Evolutionary conservation across 2,113 vertebrate genomes (phyloP).

Genomic region (Channa argus): DNA sequence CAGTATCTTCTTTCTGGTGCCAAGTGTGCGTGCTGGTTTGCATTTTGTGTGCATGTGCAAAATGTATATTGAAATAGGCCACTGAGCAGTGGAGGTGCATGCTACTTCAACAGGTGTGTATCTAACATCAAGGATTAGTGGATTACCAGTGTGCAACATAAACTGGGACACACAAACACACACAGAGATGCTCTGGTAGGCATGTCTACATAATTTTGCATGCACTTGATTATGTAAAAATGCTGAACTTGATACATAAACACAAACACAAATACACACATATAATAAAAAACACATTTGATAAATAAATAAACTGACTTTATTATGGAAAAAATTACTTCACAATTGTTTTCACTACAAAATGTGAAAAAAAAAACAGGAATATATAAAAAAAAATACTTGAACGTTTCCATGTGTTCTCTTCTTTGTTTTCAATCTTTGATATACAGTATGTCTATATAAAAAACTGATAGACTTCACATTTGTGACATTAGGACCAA

Average conservation of each 20-base stretch:
- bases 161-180: slow-evolving; percentile 16
- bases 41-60: slow-evolving; percentile 23
- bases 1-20: slow-evolving; percentile 36
- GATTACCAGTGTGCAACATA: slow-evolving; percentile 45
- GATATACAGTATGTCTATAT: too few species aligned
- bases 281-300: too few species aligned
- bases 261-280: not conserved
- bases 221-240: not conserved
- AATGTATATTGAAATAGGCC: slow-evolving; percentile 9
- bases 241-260: slow-evolving; percentile 1
- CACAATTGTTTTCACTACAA: too few species aligned
- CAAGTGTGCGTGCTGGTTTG: slow-evolving; percentile 27
- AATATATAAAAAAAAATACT: not conserved
- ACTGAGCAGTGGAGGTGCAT: not conserved
- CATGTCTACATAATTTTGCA: slow-evolving; percentile 9
- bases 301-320: too few species aligned
- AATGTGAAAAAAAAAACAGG: not conserved
- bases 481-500: not conserved
- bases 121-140: slow-evolving; percentile 59
- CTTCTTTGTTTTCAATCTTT: too few species aligned
- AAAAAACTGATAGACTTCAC: not conserved
- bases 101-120: slow-evolving; percentile 49
- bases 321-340: too few species aligned
- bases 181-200: slow-evolving; percentile 4
- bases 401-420: too few species aligned